phyloP scores from a whole-genome alignment of 2,888 invertebrate species.

The Drosophila koepferae region DNA sequence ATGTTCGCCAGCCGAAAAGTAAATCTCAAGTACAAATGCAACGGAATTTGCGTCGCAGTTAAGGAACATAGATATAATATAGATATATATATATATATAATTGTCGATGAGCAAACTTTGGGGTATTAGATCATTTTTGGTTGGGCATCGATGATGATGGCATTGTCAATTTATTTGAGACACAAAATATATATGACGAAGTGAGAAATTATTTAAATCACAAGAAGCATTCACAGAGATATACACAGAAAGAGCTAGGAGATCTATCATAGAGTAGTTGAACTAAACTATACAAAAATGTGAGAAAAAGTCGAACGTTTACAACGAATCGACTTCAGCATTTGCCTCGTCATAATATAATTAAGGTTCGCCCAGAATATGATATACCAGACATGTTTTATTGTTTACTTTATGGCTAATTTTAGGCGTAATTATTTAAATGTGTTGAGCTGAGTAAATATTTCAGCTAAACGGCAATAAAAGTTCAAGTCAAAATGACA shows the following conservation, averaged over 20 bases:
- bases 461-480: background rate
- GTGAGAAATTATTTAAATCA: constrained; percentile 29
- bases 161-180: constrained; percentile 43
- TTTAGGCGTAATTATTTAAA: constrained; percentile 9
- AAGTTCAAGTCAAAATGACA: background rate
- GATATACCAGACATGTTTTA: background rate
- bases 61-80: constrained; percentile 50
- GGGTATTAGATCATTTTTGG: constrained; percentile 70
- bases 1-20: constrained; percentile 52
- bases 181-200: constrained; percentile 18
- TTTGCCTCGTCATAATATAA: background rate
- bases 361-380: background rate
- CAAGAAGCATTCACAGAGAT: background rate
- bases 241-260: background rate
- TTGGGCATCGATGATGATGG: constrained; percentile 43
- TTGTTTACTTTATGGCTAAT: constrained; percentile 1
- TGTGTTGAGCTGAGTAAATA: background rate
- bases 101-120: constrained; percentile 68
- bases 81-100: constrained; percentile 61
- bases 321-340: background rate
- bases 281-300: background rate
- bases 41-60: constrained; percentile 66
- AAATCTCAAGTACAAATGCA: constrained; percentile 74
- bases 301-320: background rate
- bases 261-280: background rate